Evolutionary conservation across 2,888 invertebrate species (phyloP).

Genomic region (Lepidocyrtinus sp.): DNA sequence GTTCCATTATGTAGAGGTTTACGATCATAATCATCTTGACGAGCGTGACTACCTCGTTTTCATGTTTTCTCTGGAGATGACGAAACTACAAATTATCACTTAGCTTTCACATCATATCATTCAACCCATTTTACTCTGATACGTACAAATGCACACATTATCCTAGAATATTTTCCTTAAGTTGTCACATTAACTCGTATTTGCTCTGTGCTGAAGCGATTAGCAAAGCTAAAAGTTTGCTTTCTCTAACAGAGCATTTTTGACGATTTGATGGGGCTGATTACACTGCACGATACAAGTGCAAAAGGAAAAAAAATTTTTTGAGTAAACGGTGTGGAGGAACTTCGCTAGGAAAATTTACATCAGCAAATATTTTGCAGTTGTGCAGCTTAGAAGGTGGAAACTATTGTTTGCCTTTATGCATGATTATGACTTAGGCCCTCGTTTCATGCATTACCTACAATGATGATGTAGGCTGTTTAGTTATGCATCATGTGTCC

Average conservation of each 20-base stretch:
- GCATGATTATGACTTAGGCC: constrained; percentile 25
- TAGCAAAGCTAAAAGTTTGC: background rate
- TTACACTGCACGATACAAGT: background rate
- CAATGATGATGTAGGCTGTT: background rate
- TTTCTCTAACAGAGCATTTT: background rate
- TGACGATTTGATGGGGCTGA: constrained; percentile 4
- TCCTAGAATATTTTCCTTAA: background rate
- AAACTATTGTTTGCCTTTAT: constrained; percentile 21
- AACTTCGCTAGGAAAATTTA: too few relatives aligned
- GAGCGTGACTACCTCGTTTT: background rate
- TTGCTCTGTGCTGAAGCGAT: background rate
- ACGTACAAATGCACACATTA: background rate
- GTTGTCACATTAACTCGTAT: constrained; percentile 4
- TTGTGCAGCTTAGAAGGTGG: background rate
- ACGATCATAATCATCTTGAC: constrained; percentile 3
- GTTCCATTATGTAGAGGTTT: background rate
- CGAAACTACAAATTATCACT: background rate
- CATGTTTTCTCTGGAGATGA: too few relatives aligned
- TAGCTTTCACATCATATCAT: constrained; percentile 18
- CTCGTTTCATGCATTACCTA: constrained; percentile 3
- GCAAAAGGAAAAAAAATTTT: background rate
- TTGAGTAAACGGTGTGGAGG: too few relatives aligned
- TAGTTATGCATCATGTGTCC: constrained; percentile 2
- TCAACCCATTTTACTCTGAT: constrained; percentile 26
- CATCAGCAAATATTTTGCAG: too few relatives aligned